A percentile compares a stretch with the other conserved stretches of the same genome.
phyloP scores from a whole-genome alignment of 2,113 vertebrate species.

The Oreotrochilus melanogaster region DNA sequence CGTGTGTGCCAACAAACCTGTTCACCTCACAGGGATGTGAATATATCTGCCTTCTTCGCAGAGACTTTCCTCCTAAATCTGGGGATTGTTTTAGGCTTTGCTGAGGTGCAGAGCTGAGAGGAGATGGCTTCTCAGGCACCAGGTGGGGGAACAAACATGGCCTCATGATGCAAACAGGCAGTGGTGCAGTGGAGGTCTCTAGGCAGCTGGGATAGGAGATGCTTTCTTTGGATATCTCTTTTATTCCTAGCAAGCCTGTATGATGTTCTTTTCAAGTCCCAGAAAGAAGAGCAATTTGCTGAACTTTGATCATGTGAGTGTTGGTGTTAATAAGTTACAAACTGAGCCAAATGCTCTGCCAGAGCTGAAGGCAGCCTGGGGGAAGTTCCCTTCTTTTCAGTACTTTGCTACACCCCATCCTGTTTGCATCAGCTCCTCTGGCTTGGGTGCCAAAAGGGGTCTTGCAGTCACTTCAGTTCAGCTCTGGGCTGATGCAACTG shows the following conservation, averaged over 20 bases:
- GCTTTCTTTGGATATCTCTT: background rate
- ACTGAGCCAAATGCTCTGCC: background rate
- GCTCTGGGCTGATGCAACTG: background rate
- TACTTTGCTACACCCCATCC: background rate
- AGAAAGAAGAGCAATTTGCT: background rate
- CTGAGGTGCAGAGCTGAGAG: background rate
- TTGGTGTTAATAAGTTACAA: slow-evolving; percentile 25
- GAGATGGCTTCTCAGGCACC: background rate
- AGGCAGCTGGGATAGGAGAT: background rate
- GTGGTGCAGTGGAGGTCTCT: background rate
- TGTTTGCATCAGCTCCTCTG: background rate
- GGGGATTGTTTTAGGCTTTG: background rate
- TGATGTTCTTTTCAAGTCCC: background rate
- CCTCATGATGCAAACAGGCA: background rate
- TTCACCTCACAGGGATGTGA: background rate
- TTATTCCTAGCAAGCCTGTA: background rate
- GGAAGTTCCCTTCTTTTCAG: background rate
- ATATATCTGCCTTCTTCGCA: background rate
- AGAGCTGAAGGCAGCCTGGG: background rate
- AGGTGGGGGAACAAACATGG: background rate
- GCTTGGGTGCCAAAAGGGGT: background rate
- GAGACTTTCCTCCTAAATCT: background rate
- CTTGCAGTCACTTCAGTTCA: background rate
- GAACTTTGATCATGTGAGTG: background rate
- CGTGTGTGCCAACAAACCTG: background rate